These are phyloP conservation scores for Pogoniulus pusillus DNA, from an alignment of 2,797 vertebrate genomes.

Conservation along the genomic window DNA sequence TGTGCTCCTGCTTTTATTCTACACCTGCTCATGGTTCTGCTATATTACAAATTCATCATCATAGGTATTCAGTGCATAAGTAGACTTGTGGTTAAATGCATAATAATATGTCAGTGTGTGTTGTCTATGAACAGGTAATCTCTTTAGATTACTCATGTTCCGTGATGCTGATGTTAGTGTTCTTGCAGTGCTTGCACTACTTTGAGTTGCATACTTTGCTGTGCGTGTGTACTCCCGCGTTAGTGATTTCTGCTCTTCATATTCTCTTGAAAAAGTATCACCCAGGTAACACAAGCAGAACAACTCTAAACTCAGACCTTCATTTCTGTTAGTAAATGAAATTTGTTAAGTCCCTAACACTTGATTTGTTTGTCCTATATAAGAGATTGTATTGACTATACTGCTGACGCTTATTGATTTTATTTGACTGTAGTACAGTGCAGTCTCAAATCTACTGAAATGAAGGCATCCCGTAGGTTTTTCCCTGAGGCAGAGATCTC, in stretches of 20 bases:
- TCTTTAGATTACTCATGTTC: background rate
- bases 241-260: constrained; percentile 20
- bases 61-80: constrained; percentile 22
- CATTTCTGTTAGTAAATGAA: constrained; percentile 41
- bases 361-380: background rate
- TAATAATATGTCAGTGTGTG: constrained; percentile 14
- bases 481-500: background rate
- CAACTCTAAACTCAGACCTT: constrained; percentile 7
- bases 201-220: background rate
- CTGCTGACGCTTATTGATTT: background rate
- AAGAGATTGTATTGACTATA: background rate
- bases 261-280: constrained; percentile 11
- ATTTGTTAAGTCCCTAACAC: background rate
- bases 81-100: constrained; percentile 8
- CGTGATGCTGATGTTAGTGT: background rate
- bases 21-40: constrained; percentile 30
- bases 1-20: constrained; percentile 18
- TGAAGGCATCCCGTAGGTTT: background rate
- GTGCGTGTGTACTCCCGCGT: background rate
- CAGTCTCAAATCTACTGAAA: background rate
- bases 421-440: background rate
- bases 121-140: constrained; percentile 17
- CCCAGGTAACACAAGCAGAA: background rate
- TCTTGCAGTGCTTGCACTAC: background rate
- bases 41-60: constrained; percentile 30